These are phyloP conservation scores for Falco peregrinus DNA, from an alignment of 2,797 vertebrate genomes.

Conservation along the genomic window DNA sequence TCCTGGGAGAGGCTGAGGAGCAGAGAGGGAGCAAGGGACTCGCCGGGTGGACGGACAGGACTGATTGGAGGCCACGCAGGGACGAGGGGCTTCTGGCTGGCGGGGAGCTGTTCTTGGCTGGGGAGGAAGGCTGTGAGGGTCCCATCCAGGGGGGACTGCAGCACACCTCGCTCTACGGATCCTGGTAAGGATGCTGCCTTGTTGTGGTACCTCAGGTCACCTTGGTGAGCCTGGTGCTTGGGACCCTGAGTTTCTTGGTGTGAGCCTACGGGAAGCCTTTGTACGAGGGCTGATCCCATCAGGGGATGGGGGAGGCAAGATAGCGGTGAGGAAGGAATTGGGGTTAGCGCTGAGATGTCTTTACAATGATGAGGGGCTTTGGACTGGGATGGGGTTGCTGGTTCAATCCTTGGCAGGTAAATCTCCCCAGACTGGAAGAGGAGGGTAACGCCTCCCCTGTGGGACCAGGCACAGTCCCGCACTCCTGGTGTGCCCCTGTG, in stretches of 20 bases:
- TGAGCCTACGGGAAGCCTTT: neutral
- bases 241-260: neutral
- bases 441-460: neutral
- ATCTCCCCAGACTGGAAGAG: neutral
- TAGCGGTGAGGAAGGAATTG: neutral
- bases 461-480: neutral
- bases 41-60: neutral
- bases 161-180: neutral
- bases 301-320: neutral
- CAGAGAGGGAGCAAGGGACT: constrained; percentile 38
- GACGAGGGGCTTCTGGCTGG: neutral
- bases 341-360: neutral
- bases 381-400: neutral
- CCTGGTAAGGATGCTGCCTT: constrained; percentile 43
- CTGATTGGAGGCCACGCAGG: neutral
- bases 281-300: neutral
- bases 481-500: fast-evolving
- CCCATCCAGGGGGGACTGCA: neutral
- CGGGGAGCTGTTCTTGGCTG: neutral
- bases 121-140: neutral
- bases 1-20: constrained; percentile 66
- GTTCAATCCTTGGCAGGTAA: neutral
- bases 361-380: neutral
- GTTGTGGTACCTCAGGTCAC: neutral
- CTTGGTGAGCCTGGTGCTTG: neutral